Conservation (phyloP, 2,113 vertebrate species). For the Opisthocomus hoazin region DNA sequence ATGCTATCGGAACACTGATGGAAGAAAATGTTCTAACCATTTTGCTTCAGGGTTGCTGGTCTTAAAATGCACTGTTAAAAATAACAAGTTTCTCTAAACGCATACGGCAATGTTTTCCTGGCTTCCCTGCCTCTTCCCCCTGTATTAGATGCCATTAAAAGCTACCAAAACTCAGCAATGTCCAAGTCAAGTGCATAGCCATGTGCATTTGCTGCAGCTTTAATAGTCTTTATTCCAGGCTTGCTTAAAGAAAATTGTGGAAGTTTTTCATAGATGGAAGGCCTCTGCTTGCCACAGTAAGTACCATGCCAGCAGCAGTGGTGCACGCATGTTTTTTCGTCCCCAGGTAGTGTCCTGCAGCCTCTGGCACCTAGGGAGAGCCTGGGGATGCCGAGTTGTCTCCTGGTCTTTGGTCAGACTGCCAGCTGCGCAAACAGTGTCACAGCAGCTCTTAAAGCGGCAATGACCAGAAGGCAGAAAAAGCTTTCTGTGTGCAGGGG, state of each 20-base stretch:
- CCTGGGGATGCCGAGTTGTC: not conserved
- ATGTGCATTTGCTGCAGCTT: not conserved
- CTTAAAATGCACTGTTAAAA: not conserved
- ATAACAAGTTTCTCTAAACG: not conserved
- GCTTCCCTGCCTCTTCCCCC: not conserved
- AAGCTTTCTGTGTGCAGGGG: not conserved
- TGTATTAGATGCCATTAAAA: not conserved
- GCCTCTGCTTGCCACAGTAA: not conserved
- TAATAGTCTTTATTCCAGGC: not conserved
- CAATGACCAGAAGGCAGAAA: not conserved
- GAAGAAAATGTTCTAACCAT: not conserved
- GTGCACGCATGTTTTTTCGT: rapidly evolving
- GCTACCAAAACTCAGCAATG: not conserved
- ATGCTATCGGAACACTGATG: not conserved
- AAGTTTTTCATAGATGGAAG: not conserved
- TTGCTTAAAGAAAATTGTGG: not conserved
- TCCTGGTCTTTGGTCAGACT: not conserved
- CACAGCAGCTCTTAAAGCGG: not conserved
- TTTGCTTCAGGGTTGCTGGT: not conserved
- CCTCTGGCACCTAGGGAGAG: not conserved
- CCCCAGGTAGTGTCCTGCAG: not conserved
- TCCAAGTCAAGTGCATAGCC: not conserved
- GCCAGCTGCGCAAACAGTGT: too few species aligned
- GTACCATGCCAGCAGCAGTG: not conserved
- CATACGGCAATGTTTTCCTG: not conserved